Evolutionary conservation across 2,113 vertebrate genomes (phyloP), one percentile per base, ranked within the genome.

Genomic region (Hassar affinis): DNA sequence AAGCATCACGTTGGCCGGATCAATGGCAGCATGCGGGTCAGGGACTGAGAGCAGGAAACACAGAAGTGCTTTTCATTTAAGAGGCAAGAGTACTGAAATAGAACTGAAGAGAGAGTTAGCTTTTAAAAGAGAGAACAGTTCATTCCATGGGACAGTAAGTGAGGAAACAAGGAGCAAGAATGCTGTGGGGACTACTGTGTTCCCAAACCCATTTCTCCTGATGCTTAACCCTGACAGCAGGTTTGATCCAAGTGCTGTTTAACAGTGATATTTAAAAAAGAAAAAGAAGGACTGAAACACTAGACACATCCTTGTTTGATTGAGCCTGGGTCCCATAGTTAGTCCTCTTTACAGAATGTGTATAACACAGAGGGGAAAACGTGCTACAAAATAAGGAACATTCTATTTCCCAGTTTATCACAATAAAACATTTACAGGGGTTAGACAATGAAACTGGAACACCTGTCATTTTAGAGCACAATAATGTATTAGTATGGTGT

Each of bases 1-100:
- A 78, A 30, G 47, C 57, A 17, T 51, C 56, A 59, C n/a, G 27
- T 47, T 61, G 80, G 45, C 20, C 59, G 78, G 27, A 42, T 83
- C 85, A 74, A 64, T n/a, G 61, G 61, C 27, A 49, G 54, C 85
- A 84, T 86, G 78, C 81, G 77, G 2, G 20, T 30, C 6, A 68
- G 57, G 42, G 49, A 30, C 30, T 75, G 33, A 66, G 30, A 57
- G 69, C 56, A 57, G 68, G 51, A 56, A 35, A 49, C 54, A 47
- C 17, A 59, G 11, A 47, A 79, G 45, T 45, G 0, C 45, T 74
- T 68, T 59, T 66, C 35, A 83, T 86, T 86, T 62, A 71, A 38
- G 69, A 76, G 69, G 59, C 78, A 52, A 35, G 54, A 45, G 71
- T 64, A 62, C 57, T 81, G 38, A 76, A 66, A 74, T 82, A 49